A percentile compares a stretch with the other conserved stretches of the same genome.
phyloP scores from a whole-genome alignment of 37 sponge, comb jelly and placozoan genomes.

The Eunapius fragilis region DNA sequence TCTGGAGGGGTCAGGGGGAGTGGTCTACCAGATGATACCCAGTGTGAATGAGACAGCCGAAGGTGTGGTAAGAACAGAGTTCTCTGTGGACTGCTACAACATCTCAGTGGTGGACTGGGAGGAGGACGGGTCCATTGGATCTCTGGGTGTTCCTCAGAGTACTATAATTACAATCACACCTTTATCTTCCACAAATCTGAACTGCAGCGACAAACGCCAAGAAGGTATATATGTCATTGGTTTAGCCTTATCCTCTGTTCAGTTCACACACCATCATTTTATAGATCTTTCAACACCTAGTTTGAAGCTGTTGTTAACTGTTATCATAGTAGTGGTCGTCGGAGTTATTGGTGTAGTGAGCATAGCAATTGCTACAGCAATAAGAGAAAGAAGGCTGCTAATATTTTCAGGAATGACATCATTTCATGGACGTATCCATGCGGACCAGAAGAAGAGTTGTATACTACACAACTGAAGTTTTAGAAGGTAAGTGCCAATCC shows the following conservation, averaged over 20 bases:
- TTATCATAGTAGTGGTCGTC: background rate
- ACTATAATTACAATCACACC: background rate
- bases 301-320: background rate
- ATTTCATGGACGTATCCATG: background rate
- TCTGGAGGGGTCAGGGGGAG: background rate
- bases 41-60: background rate
- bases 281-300: background rate
- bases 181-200: background rate
- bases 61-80: background rate
- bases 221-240: background rate
- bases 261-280: background rate
- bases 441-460: background rate
- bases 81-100: background rate
- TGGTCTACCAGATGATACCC: background rate
- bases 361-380: background rate
- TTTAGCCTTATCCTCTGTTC: background rate
- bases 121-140: background rate
- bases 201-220: background rate
- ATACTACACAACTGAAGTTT: background rate
- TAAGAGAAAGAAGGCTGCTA: background rate
- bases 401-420: background rate
- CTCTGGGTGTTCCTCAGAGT: background rate
- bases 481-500: no score
- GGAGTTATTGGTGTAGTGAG: background rate
- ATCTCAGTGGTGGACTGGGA: background rate